Percentiles rank a stretch among this genome's conserved stretches.
These are phyloP conservation scores for Clistopyga incitator DNA, from an alignment of 2,888 invertebrate genomes.

Conservation along the genomic window DNA sequence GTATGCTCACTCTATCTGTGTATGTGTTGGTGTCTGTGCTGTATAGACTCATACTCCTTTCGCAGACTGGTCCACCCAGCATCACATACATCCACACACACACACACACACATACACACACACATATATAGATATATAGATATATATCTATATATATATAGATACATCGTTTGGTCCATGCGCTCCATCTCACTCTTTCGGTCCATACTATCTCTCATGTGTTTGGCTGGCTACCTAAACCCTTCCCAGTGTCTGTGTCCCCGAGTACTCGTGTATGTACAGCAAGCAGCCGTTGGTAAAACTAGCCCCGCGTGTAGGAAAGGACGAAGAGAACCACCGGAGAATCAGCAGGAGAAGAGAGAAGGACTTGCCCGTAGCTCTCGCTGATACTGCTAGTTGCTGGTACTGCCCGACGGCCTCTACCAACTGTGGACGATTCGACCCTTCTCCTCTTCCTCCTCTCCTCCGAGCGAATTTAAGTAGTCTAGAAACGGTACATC, in stretches of 20 bases:
- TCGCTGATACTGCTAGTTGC: constrained; percentile 46
- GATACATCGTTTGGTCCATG: constrained; percentile 26
- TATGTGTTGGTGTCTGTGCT: constrained; percentile 55
- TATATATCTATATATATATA: constrained; percentile 35
- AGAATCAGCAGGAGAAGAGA: constrained; percentile 24
- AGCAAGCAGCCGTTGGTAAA: constrained; percentile 61
- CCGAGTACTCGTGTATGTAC: constrained; percentile 25
- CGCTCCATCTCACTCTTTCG: constrained; percentile 37
- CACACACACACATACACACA: constrained; percentile 10
- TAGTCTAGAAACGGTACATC: constrained; percentile 52
- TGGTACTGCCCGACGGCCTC: constrained; percentile 46
- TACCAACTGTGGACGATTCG: constrained; percentile 42
- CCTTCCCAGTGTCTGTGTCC: constrained; percentile 37
- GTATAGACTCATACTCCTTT: constrained; percentile 44
- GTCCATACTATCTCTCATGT: constrained; percentile 37
- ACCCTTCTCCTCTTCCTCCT: constrained; percentile 38
- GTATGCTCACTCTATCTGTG: constrained; percentile 75
- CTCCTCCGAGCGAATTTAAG: constrained; percentile 65
- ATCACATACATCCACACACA: constrained; percentile 4
- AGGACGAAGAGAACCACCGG: constrained; percentile 36
- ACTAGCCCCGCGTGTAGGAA: constrained; percentile 57
- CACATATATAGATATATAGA: constrained; percentile 26
- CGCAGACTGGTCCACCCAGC: constrained; percentile 25
- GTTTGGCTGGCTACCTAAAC: constrained; percentile 56
- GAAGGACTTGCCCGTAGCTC: constrained; percentile 53